Conservation (phyloP, 2,113 vertebrate genomes). For the Circaetus cinerascens region DNA sequence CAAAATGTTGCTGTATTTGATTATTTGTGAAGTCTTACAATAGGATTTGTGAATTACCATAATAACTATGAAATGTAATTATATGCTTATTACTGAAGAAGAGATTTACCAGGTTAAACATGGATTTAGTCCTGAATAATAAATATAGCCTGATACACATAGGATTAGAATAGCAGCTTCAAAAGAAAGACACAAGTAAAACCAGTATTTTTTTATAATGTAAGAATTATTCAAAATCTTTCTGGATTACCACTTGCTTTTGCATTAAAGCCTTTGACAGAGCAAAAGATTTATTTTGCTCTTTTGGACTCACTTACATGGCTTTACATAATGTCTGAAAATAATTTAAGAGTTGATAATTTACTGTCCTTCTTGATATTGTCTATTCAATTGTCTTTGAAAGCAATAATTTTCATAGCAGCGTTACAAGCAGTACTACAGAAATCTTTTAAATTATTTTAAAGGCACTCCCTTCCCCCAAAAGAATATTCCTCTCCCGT, state of each 20-base stretch:
- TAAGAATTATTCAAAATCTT: background rate
- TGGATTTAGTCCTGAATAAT: background rate
- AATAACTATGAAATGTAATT: conserved; percentile 20
- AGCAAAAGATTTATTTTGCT: background rate
- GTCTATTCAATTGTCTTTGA: background rate
- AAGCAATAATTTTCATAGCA: background rate
- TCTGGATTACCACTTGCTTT: background rate
- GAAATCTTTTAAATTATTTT: background rate
- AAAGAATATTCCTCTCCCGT: background rate
- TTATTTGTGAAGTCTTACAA: background rate
- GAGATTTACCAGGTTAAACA: background rate
- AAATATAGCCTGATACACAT: background rate
- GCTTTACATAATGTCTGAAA: background rate
- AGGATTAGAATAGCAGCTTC: background rate
- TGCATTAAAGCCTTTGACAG: background rate
- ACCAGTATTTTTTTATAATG: background rate
- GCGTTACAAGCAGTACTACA: background rate
- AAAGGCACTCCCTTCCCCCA: background rate
- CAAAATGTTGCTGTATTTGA: background rate
- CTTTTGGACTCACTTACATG: background rate
- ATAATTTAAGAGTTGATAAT: background rate
- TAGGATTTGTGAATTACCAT: background rate
- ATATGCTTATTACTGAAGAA: background rate
- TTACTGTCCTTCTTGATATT: background rate
- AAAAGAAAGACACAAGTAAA: background rate